phyloP scores from a whole-genome alignment of 2,113 vertebrate genomes.

The Felis catus region F.catus_Fca126_mat1.0 CM031416.1:121538501-121539000 shows the following conservation, averaged over 20 bases:
- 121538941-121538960: constrained; percentile 82
- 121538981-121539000: constrained; percentile 80
- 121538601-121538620: background rate
- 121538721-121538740: background rate
- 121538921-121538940: constrained; percentile 84
- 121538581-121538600: background rate
- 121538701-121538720: background rate
- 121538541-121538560: background rate
- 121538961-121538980: constrained; percentile 74
- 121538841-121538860: background rate
- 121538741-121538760: background rate
- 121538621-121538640: constrained; percentile 4
- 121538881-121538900: constrained; percentile 47
- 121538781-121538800: background rate
- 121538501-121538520: background rate
- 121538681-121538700: background rate
- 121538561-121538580: background rate
- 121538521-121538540: background rate
- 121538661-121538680: background rate
- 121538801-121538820: background rate
- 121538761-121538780: background rate
- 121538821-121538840: constrained; percentile 32
- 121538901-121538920: constrained; percentile 53
- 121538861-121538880: constrained; percentile 47
- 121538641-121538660: constrained; percentile 61